phyloP scores from a whole-genome alignment of 2,113 vertebrate genomes.

The Scolopax mira region DNA sequence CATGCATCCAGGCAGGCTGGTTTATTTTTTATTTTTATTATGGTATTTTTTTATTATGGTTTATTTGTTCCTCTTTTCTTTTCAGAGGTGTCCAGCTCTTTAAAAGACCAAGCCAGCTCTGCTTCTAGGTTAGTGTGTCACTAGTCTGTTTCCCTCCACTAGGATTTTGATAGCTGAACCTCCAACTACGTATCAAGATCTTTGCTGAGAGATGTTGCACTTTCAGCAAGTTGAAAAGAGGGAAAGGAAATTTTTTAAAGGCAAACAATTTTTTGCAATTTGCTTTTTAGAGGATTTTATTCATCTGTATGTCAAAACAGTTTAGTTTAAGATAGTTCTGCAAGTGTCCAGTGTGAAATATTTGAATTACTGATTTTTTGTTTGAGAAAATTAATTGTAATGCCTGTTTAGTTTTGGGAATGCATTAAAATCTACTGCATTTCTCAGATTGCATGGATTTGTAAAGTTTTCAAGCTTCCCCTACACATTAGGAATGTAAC shows the following conservation, averaged over 20 bases:
- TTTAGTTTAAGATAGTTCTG: background rate
- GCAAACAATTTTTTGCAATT: background rate
- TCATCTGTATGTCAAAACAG: background rate
- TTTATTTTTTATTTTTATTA: too few relatives aligned
- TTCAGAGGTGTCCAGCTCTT: slow-evolving; percentile 20
- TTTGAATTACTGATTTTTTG: background rate
- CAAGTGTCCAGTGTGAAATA: background rate
- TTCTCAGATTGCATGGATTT: background rate
- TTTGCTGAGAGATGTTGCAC: background rate
- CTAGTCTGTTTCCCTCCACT: background rate
- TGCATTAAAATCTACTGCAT: background rate
- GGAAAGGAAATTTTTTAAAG: background rate
- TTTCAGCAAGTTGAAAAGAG: background rate
- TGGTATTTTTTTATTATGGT: too few relatives aligned
- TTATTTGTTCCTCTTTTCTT: slow-evolving; percentile 53
- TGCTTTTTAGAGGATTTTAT: background rate
- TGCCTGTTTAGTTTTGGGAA: background rate
- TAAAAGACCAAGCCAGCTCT: slow-evolving; percentile 38
- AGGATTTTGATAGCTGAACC: background rate
- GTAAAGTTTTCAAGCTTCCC: background rate
- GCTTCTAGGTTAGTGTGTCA: slow-evolving; percentile 41
- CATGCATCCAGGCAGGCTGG: background rate
- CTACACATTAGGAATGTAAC: background rate
- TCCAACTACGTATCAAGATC: background rate
- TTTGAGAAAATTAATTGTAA: background rate